Evolutionary conservation across 2,888 invertebrate species (phyloP).

Genomic region (Drosophila lutescens): DNA sequence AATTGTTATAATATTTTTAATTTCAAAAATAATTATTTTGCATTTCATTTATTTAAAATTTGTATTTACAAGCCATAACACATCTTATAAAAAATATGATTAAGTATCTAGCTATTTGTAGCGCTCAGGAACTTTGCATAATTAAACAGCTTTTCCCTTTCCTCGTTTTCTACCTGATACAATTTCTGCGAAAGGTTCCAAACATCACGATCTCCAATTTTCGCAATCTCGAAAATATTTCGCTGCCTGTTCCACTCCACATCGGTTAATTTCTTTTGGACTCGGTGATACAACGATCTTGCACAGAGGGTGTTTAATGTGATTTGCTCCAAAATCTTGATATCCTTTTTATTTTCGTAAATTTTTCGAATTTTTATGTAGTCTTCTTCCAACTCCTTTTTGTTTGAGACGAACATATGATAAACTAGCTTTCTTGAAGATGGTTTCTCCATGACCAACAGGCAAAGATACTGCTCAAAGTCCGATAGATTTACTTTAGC

Average conservation of each 20-base stretch:
- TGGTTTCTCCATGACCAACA: constrained; percentile 3
- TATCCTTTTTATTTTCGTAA: constrained; percentile 25
- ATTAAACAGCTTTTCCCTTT: constrained; percentile 33
- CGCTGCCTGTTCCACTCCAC: constrained; percentile 40
- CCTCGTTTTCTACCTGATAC: background rate
- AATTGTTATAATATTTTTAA: no score
- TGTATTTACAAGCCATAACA: background rate
- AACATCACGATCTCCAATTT: constrained; percentile 5
- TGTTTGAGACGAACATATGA: constrained; percentile 35
- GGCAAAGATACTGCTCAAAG: background rate
- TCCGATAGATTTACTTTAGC: background rate
- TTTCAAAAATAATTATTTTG: no score
- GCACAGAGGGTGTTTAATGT: constrained; percentile 19
- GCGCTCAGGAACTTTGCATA: constrained; percentile 38
- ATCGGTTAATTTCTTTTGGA: constrained; percentile 23
- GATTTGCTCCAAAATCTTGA: constrained; percentile 8
- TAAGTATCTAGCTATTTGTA: background rate
- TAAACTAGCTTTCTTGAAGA: constrained; percentile 2
- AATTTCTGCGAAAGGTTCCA: background rate
- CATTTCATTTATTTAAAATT: background rate
- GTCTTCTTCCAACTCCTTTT: constrained; percentile 7
- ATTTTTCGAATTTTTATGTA: background rate
- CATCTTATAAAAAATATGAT: background rate
- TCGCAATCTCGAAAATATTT: constrained; percentile 32
- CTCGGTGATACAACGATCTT: constrained; percentile 15